Evolutionary conservation across 2,888 invertebrate genomes (phyloP), one percentile per base, ranked within the genome.

Genomic region (Malachius bipustulatus): DNA sequence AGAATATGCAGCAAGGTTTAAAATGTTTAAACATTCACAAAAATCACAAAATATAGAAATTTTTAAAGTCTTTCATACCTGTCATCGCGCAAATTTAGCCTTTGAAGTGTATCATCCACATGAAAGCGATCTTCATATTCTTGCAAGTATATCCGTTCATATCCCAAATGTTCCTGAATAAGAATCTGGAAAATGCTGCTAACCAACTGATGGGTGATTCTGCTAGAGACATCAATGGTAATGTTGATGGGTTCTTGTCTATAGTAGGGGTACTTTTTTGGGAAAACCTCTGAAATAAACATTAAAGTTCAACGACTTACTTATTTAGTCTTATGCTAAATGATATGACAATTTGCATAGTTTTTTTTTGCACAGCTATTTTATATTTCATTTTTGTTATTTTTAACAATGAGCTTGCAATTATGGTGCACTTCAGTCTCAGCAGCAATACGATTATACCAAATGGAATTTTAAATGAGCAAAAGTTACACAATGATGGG

Each of bases 181-280:
- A 72, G 71, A 36, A 75, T 73, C 38, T 63, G 67, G 57, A 73
- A 73, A 30, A 75, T 64, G 41, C 70, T 61, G 0, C 73, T 68
- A 16, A 63, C 62, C 26, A 77, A 52, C 38, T 70, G 67, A 47
- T 77, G 75, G 1, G 70, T 66, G 4, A 70, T 50, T 34, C 72
- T 59, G 16, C 59, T 59, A 1, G 75, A 70, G 1, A 70, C 63
- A 50, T 74, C 73, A 35, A 77, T 54, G 2, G 59, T 61, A 13
- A 72, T 59, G 37, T 60, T 57, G 34, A 66, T 39, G 1, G 61
- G 52, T 32, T 58, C 47, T 3, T 60, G 60, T n/a, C 64, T 56
- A 30, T 56, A 47, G 36, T 61, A 55, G 14, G 65, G 55, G 33
- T 62, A 57, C 32, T 64, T 57, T 46, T 68, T 69, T 6, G 68